Conservation (phyloP, 2,113 vertebrate species). For the Ivindomyrus marchei region DNA sequence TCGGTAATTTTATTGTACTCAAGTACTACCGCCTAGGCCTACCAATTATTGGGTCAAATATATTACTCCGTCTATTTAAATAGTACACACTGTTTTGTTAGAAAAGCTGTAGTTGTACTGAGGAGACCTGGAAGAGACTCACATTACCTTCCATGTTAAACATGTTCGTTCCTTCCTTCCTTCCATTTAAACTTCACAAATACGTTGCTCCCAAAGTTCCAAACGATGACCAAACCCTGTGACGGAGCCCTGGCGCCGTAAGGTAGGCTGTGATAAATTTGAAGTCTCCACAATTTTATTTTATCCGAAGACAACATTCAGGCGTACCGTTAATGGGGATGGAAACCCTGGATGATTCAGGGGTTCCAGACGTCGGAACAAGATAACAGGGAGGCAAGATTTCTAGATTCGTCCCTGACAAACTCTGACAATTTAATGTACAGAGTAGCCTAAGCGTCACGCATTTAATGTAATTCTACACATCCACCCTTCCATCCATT, state of each 20-base stretch:
- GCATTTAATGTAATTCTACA: neutral
- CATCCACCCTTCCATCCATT: neutral
- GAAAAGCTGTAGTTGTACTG: neutral
- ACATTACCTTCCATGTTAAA: neutral
- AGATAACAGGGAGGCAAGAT: neutral
- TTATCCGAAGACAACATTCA: neutral
- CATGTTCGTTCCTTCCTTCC: too few species aligned
- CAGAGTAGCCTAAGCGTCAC: neutral
- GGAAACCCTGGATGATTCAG: neutral
- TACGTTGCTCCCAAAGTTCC: neutral
- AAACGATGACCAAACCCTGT: neutral
- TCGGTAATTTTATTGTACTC: neutral
- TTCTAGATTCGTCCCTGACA: neutral
- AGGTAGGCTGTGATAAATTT: neutral
- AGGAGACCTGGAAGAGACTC: neutral
- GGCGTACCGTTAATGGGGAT: neutral
- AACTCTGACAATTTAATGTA: neutral
- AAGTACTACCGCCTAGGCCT: neutral
- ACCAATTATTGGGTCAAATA: neutral
- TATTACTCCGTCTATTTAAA: neutral
- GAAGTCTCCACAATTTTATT: neutral
- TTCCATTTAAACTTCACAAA: neutral
- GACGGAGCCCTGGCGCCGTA: neutral
- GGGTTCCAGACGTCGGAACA: neutral
- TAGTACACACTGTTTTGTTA: neutral